Percentiles rank a stretch among this genome's conserved stretches.
These are phyloP conservation scores for Schizaphis graminum DNA, from an alignment of 2,888 invertebrate species.

Conservation along the genomic window DNA sequence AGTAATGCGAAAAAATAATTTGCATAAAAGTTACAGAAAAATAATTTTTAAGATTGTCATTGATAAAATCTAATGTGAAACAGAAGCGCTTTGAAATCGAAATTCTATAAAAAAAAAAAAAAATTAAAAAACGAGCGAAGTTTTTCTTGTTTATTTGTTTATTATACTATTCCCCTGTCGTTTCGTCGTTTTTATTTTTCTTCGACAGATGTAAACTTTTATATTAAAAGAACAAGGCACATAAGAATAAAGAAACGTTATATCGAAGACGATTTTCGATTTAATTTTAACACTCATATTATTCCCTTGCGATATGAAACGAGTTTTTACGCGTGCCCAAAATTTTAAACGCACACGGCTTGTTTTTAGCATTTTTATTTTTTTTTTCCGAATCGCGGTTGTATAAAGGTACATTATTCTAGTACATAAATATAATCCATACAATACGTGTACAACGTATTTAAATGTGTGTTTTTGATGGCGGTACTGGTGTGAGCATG, in stretches of 20 bases:
- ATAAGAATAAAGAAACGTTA: background rate
- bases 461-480: background rate
- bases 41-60: background rate
- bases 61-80: background rate
- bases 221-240: background rate
- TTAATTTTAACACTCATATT: background rate
- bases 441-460: background rate
- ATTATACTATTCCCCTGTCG: background rate
- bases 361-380: background rate
- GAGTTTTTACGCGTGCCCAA: constrained; percentile 11
- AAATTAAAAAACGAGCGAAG: background rate
- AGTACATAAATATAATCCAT: background rate
- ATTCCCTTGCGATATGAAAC: background rate
- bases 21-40: background rate
- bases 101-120: background rate
- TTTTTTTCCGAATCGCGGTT: background rate
- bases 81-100: background rate
- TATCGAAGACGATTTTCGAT: constrained; percentile 10
- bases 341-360: background rate
- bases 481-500: background rate
- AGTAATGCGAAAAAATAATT: background rate
- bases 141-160: background rate
- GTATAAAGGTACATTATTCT: background rate
- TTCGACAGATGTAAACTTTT: constrained; percentile 10
- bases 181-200: background rate